Conservation (phyloP, 53 echinoderm and acorn worm genomes). For the Mesocentrotus franciscanus region DNA sequence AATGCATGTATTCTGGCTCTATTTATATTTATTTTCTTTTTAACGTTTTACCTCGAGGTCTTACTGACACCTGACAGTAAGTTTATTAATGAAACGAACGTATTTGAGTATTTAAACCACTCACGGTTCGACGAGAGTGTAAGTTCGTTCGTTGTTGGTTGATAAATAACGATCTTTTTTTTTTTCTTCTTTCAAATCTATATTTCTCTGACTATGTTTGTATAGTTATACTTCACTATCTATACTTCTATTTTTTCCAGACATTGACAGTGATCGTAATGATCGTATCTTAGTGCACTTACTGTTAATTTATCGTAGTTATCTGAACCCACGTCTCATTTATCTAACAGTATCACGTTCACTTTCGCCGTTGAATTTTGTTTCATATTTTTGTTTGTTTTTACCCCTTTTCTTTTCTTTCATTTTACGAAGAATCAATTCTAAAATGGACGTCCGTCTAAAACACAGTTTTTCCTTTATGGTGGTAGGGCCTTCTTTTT, state of each 20-base stretch:
- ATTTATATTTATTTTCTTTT: neutral
- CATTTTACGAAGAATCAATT: neutral
- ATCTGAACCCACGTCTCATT: no score
- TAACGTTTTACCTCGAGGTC: neutral
- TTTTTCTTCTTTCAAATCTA: neutral
- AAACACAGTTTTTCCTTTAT: conserved; percentile 66
- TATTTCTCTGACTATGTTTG: neutral
- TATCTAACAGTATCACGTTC: no score
- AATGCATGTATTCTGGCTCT: neutral
- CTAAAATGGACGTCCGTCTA: neutral
- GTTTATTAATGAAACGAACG: no score
- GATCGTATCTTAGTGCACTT: no score
- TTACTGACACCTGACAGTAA: neutral
- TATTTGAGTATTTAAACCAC: neutral
- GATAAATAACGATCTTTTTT: neutral
- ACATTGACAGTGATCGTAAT: no score
- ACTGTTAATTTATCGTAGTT: no score
- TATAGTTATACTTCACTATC: no score
- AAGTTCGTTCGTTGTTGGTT: neutral
- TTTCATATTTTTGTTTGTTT: no score
- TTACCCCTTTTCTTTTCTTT: no score
- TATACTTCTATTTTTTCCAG: no score
- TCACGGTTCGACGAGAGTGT: neutral
- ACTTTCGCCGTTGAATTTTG: no score
- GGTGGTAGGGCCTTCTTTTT: conserved; percentile 55